Base-by-base conservation (phyloP, 2,888 invertebrate genomes). In the Drosophila paramelanica region DNA sequence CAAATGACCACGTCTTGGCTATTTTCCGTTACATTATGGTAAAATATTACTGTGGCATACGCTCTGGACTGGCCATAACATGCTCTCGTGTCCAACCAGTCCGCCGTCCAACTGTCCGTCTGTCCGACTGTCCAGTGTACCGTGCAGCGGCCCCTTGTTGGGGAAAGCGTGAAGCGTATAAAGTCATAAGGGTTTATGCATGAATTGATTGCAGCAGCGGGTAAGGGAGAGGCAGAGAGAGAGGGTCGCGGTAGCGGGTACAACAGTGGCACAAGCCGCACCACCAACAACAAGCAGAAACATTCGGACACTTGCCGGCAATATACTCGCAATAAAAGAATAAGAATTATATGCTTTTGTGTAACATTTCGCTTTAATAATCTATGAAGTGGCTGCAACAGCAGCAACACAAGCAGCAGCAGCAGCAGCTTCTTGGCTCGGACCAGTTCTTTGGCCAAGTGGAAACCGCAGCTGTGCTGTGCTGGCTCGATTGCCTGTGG, bases 91-190 rank as follows among this genome's bases (percentile, higher is more conserved):
- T 75, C 68, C 52, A 43, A 11, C 27, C 57, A 10, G 66, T 55
- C 67, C 39, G 64, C 38, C n/a, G 50, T 53, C 66, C 64, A 13
- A 41, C n/a, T 7, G 58, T 59, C 39, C 31, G 3, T 14, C 45
- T 17, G 58, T 45, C 73, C 65, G 72, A 59, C 74, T 58, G 68
- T 75, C 71, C 85, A 62, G 53, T 60, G 61, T 57, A 52, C 67
- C 70, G 73, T 64, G 79, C 67, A 81, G 67, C 85, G 78, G 70
- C 67, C 53, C 67, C 68, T 82, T 67, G 67, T 69, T 65, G 88
- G 88, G 79, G 89, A 88, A 84, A 84, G 89, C 84, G 89, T 89
- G 87, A 89, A 89, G 87, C 89, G 80, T 86, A 88, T 86, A 81
- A 88, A 84, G 84, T 86, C 84, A 84, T 84, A 84, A 86, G 84